phyloP scores from a whole-genome alignment of 1,140 invertebrate species.

The Nilaparvata lugens region DNA sequence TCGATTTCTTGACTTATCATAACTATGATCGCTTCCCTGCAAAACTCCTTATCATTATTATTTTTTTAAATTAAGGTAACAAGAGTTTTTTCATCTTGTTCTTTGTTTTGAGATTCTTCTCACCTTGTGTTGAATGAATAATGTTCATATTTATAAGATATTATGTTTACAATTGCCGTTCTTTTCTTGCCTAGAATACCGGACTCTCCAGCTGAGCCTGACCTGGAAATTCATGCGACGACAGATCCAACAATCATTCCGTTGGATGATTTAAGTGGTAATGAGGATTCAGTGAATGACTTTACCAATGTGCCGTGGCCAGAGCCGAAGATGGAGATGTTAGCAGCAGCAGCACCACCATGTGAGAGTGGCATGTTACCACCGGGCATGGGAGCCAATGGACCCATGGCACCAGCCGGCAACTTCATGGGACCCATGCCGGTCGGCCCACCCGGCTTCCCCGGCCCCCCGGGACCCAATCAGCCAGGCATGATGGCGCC shows the following conservation, averaged over 20 bases:
- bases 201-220: constrained; percentile 75
- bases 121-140: background rate
- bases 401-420: background rate
- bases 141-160: background rate
- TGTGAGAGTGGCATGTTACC: constrained; percentile 23
- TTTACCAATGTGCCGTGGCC: constrained; percentile 67
- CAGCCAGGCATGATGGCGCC: background rate
- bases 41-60: no score
- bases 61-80: no score
- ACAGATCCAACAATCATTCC: constrained; percentile 75
- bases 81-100: no score
- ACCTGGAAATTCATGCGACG: constrained; percentile 63
- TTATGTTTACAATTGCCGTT: background rate
- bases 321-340: constrained; percentile 50
- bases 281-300: constrained; percentile 66
- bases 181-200: constrained; percentile 53
- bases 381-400: background rate
- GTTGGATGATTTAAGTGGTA: constrained; percentile 74
- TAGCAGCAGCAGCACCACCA: constrained; percentile 39
- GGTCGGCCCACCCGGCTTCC: background rate
- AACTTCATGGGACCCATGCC: background rate
- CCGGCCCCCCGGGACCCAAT: background rate
- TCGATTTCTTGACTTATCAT: no score
- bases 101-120: no score
- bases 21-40: no score